These are phyloP conservation scores for Turdus rufiventris DNA, from an alignment of 2,113 vertebrate genomes.

Conservation along the genomic window DNA sequence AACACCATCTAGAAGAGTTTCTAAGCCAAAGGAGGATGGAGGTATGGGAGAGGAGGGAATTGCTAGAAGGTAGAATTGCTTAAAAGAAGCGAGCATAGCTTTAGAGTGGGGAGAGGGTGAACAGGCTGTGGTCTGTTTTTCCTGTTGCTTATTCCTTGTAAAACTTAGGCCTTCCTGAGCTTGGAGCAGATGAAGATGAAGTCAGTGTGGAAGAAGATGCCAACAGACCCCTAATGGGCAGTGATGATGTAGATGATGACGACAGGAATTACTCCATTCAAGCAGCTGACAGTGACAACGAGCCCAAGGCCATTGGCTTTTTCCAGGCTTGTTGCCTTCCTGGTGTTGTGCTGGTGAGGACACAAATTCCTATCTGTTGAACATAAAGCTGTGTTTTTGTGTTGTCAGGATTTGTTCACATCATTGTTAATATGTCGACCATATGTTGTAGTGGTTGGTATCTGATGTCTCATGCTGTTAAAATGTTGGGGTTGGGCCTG, in stretches of 20 bases:
- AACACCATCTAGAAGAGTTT: constrained; percentile 54
- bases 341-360: constrained; percentile 87
- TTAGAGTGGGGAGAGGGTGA: constrained; percentile 7
- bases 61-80: constrained; percentile 11
- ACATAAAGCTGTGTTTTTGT: neutral
- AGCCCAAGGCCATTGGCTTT: constrained; percentile 81
- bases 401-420: neutral
- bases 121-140: neutral
- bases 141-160: neutral
- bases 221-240: constrained; percentile 83
- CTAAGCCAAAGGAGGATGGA: constrained; percentile 58
- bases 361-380: neutral
- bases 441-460: neutral
- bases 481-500: neutral
- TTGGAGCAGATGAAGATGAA: constrained; percentile 66
- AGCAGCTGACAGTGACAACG: constrained; percentile 14
- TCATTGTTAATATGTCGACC: neutral
- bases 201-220: constrained; percentile 74
- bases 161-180: constrained; percentile 64
- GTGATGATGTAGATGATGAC: constrained; percentile 73
- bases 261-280: constrained; percentile 74
- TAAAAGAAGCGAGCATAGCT: neutral
- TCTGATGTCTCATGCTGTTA: neutral
- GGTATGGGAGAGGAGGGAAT: constrained; percentile 50
- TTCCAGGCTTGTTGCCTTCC: constrained; percentile 90